These are phyloP conservation scores for Xenus cinereus DNA, from an alignment of 2,113 vertebrate genomes.

Conservation along the genomic window DNA sequence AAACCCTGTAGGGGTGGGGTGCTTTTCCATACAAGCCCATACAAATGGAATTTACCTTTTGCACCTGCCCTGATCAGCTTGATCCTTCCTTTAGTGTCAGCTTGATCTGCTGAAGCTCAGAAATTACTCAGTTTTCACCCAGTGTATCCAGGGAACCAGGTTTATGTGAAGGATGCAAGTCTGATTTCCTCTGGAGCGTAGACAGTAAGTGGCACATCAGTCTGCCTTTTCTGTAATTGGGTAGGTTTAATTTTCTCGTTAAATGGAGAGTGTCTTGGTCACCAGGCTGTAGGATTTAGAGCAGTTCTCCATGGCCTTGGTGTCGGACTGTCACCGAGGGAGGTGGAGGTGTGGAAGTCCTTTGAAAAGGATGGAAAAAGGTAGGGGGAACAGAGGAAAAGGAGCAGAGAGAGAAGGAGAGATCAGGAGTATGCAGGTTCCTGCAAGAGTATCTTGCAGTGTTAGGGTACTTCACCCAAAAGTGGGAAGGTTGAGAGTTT, in stretches of 20 bases:
- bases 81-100: background rate
- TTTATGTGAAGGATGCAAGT: background rate
- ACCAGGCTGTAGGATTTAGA: background rate
- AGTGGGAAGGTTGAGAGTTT: background rate
- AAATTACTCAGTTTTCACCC: background rate
- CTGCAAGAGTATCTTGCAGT: background rate
- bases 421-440: background rate
- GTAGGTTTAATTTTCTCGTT: background rate
- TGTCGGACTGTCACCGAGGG: background rate
- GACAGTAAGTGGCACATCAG: too few species aligned
- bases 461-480: background rate
- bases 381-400: background rate
- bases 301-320: background rate
- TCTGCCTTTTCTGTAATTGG: background rate
- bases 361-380: background rate
- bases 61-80: background rate
- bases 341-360: too few species aligned
- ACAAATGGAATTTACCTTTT: background rate
- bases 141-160: background rate
- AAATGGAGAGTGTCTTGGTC: background rate
- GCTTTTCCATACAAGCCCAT: background rate
- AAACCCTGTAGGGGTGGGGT: background rate
- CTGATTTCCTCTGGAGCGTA: background rate
- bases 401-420: background rate
- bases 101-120: background rate